Evolutionary conservation across 2,797 vertebrate species (phyloP).

Genomic region (Tokudaia tokunoshimensis): DNA sequence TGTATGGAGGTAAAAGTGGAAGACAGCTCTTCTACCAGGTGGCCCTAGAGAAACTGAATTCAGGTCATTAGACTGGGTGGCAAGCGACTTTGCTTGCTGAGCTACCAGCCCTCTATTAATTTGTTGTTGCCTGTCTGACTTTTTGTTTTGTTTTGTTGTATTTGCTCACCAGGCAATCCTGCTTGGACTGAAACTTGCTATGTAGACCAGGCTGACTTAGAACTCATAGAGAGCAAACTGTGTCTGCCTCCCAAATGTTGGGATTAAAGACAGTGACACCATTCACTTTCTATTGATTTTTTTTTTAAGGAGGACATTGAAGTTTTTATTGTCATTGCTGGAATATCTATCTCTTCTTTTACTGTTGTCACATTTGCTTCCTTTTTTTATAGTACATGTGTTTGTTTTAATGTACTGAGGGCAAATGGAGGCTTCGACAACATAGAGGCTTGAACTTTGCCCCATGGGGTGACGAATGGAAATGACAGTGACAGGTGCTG

Average conservation of each 20-base stretch:
- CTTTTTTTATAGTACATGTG: neutral
- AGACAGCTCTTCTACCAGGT: neutral
- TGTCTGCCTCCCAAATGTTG: neutral
- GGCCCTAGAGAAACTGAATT: neutral
- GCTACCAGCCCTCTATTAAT: neutral
- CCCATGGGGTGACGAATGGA: neutral
- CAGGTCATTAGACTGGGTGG: neutral
- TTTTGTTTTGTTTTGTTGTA: neutral
- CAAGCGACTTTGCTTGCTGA: neutral
- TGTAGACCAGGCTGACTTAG: neutral
- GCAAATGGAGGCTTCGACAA: slow-evolving; percentile 16
- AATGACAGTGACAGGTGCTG: neutral
- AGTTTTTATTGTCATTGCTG: neutral
- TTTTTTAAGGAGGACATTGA: neutral
- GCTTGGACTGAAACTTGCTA: neutral
- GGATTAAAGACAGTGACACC: too few species aligned
- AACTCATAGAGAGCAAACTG: neutral
- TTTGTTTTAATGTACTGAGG: neutral
- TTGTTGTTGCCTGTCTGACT: neutral
- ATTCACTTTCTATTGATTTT: neutral
- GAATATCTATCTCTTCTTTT: slow-evolving; percentile 20
- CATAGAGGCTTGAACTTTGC: slow-evolving; percentile 48
- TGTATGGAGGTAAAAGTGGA: neutral
- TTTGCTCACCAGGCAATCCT: neutral
- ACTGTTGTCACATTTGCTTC: neutral